These are phyloP conservation scores for Amphiprion percula DNA, from an alignment of 2,113 vertebrate genomes.

Conservation along the genomic window DNA sequence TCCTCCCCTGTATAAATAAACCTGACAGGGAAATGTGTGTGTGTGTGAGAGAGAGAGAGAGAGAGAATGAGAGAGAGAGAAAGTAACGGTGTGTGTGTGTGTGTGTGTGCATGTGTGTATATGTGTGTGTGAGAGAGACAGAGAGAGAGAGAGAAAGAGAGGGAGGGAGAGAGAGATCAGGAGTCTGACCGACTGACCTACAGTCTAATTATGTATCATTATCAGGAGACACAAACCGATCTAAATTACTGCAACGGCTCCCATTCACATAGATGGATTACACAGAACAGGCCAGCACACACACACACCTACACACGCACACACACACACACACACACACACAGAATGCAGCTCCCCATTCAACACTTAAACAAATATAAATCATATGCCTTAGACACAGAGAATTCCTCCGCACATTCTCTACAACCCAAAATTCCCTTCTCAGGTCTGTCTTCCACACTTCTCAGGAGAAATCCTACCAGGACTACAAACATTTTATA, in stretches of 20 bases:
- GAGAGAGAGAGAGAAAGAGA: neutral
- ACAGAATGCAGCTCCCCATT: conserved; percentile 51
- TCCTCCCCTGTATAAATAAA: conserved; percentile 70
- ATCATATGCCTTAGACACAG: conserved; percentile 72
- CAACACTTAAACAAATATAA: conserved; percentile 81
- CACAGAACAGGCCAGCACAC: conserved; percentile 60
- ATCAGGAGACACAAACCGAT: conserved; percentile 81
- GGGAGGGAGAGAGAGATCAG: conserved; percentile 46
- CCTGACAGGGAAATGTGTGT: conserved; percentile 53
- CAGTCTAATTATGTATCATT: conserved; percentile 83
- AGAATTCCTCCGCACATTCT: conserved; percentile 60
- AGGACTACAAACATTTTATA: too few relatives aligned
- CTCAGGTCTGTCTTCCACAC: conserved; percentile 20
- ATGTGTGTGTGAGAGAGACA: neutral
- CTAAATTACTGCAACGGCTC: conserved; percentile 82
- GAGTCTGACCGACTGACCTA: conserved; percentile 83
- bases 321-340: conserved; percentile 13
- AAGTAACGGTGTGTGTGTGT: neutral
- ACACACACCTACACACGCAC: conserved; percentile 12
- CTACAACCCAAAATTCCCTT: conserved; percentile 35
- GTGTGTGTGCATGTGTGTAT: conserved; percentile 6
- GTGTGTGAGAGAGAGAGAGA: neutral
- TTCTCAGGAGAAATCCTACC: conserved; percentile 4
- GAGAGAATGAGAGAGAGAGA: neutral
- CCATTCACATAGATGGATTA: conserved; percentile 81